Base-by-base conservation (phyloP, 2,113 vertebrate species). In the Bolborhynchus lineola region DNA sequence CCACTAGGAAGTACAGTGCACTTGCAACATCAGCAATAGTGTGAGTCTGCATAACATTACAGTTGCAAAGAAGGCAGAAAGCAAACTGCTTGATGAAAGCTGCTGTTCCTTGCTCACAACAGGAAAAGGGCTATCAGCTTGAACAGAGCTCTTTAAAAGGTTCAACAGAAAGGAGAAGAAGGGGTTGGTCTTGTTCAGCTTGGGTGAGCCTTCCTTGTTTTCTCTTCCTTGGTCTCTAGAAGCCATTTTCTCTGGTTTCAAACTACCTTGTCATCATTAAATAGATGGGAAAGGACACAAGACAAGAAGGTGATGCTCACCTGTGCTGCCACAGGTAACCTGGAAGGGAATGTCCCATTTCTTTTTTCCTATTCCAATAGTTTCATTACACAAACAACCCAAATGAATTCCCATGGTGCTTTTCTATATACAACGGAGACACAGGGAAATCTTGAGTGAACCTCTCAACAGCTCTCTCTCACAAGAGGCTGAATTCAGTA, bases 11-110 rank as follows among this genome's bases (percentile, higher is more conserved):
- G 71, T 4, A 95, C 76, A 95, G 96, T n/a, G 70, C 67, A 70
- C 53, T 80, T 91, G 93, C 86, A 94, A 74, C 29, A 53, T 91
- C 97, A 95, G 94, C 95, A 97, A 63, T 95, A 96, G 81, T 47
- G 37, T 8, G 37, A 23, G 83, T 69, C 80, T 59, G 53, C 82
- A 49, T 79, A 94, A 79, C 63, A 42, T 60, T 11, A 63, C 31
- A 89, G 64, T 37, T 95, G 93, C 94, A 96, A 96, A 65, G 74
- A 81, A 93, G 93, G 93, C 93, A 97, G 21, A 85, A 92, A 94
- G 53, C 7, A 46, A 88, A n/a, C n/a, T 31, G 42, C 87, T 26
- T 89, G 83, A 75, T 59, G 62, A 84, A 59, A 83, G 78, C 77
- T 82, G 60, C 75, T 69, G 8, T 41, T 92, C 42, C 62, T 68